Evolutionary conservation across 2,888 invertebrate species (phyloP).

Genomic region (Antitype chi): DNA sequence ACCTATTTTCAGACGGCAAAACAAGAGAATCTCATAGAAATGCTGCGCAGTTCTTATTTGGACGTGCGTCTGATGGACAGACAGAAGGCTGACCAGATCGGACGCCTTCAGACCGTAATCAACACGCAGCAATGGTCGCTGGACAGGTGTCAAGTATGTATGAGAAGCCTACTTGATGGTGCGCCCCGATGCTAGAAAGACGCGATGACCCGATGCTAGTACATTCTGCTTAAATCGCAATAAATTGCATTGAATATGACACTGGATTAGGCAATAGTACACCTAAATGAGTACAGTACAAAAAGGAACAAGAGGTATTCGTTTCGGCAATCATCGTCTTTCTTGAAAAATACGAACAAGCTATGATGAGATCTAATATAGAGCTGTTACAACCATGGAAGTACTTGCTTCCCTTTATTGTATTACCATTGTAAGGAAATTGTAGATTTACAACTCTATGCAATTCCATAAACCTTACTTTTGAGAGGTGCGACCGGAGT

Average conservation of each 20-base stretch:
- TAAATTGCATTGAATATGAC: neutral
- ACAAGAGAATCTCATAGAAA: constrained; percentile 83
- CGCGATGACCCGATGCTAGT: neutral
- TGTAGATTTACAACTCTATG: neutral
- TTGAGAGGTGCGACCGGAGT: neutral
- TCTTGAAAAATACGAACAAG: neutral
- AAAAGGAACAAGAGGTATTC: neutral
- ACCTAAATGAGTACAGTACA: neutral
- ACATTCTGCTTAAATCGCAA: neutral
- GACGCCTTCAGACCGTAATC: constrained; percentile 74
- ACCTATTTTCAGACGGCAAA: constrained; percentile 76
- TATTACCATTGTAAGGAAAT: neutral
- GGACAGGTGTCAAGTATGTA: constrained; percentile 77
- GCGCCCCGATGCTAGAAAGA: neutral
- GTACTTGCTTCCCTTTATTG: neutral
- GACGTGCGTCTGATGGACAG: constrained; percentile 80
- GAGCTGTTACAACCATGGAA: neutral
- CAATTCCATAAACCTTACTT: neutral
- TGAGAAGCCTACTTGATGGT: neutral
- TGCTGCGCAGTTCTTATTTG: constrained; percentile 79
- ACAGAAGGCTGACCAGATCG: constrained; percentile 76
- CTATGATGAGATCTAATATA: neutral
- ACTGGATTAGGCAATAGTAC: neutral
- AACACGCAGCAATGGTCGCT: constrained; percentile 78
- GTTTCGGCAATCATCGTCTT: neutral